Conservation (phyloP, 2,888 invertebrate species). For the Cephus sareptanus region DNA sequence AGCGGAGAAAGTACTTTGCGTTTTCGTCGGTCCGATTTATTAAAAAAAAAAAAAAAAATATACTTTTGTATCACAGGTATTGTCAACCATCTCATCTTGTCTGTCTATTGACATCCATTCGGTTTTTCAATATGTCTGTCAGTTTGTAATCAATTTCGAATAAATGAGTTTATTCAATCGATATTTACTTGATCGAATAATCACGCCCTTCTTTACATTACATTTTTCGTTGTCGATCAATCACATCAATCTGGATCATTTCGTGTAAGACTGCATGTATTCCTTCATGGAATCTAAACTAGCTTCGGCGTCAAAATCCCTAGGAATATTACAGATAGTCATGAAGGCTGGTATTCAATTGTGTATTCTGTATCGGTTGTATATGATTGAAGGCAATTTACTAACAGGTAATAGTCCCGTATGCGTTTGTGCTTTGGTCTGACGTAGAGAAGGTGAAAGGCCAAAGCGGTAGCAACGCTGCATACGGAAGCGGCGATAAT, state of each 20-base stretch:
- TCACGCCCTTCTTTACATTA: background rate
- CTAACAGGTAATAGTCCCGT: conserved; percentile 24
- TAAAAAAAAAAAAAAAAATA: background rate
- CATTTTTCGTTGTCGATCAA: background rate
- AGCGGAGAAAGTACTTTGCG: background rate
- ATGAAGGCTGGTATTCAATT: background rate
- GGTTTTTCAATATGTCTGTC: background rate
- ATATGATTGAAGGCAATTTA: background rate
- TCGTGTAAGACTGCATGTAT: background rate
- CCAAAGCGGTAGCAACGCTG: background rate
- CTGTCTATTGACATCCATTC: no score
- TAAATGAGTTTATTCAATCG: background rate
- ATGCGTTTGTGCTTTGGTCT: conserved; percentile 14
- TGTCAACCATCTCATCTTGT: background rate
- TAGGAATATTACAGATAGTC: background rate
- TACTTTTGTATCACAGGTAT: background rate
- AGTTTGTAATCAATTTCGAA: background rate
- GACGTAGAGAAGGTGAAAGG: conserved; percentile 24
- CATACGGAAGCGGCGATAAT: conserved; percentile 12
- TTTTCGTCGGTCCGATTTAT: background rate
- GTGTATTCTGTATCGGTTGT: background rate
- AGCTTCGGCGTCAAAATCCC: conserved; percentile 11
- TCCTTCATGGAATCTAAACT: conserved; percentile 22
- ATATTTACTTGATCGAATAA: background rate
- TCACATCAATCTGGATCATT: background rate